phyloP scores from a whole-genome alignment of 2,113 vertebrate species.

The Scatophagus argus region DNA sequence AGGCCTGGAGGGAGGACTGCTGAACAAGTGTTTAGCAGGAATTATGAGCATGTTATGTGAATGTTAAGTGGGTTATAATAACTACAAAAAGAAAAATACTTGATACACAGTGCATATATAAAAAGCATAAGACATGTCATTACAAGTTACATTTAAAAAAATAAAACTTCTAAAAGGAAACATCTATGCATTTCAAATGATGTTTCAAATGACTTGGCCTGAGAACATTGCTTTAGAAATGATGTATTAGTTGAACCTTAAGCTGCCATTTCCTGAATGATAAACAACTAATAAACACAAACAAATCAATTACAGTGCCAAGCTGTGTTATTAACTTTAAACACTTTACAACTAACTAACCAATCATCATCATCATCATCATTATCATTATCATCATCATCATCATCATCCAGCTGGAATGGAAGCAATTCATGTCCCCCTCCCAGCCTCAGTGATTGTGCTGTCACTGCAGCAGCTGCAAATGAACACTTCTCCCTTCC shows the following conservation, averaged over 20 bases:
- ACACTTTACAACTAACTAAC: slow-evolving; percentile 28
- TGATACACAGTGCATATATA: neutral
- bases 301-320: slow-evolving; percentile 38
- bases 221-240: neutral
- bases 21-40: neutral
- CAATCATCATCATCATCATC: neutral
- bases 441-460: slow-evolving; percentile 24
- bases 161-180: neutral
- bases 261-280: slow-evolving; percentile 24
- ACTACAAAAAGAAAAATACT: neutral
- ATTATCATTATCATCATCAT: slow-evolving; percentile 10
- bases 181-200: slow-evolving; percentile 34
- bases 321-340: slow-evolving; percentile 46
- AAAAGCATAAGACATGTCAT: neutral
- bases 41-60: slow-evolving; percentile 1
- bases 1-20: neutral
- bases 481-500: slow-evolving; percentile 46
- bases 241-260: neutral
- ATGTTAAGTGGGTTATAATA: neutral
- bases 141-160: neutral
- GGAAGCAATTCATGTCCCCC: neutral
- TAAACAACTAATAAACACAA: slow-evolving; percentile 38
- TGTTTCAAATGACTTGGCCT: neutral
- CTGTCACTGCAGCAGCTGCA: slow-evolving; percentile 53
- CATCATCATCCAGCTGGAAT: slow-evolving; percentile 28